Evolutionary conservation across 2,113 vertebrate genomes (phyloP), one percentile per base, ranked within the genome.

Genomic region (Megalops atlanticus): DNA sequence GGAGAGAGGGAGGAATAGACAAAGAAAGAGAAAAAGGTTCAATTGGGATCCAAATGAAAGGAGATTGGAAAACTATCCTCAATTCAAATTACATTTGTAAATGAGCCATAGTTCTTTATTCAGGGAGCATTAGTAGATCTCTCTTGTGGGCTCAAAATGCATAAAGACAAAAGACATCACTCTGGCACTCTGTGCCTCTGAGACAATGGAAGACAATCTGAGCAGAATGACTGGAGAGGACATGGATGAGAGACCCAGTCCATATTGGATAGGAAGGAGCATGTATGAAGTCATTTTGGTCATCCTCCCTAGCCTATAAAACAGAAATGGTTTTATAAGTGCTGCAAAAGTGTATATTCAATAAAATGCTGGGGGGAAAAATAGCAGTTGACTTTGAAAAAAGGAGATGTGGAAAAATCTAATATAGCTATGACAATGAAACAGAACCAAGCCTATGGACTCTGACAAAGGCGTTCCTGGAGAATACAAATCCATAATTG

Each of bases 11-110:
- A 15, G 74, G 43, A 71, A 80, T 82, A n/a, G 78, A 82, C 69
- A 74, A 84, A 78, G 80, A 82, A 75, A 85, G 87, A 92, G 90
- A 92, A 85, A 92, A 90, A 92, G 90, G 92, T 91, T 92, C 94
- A 91, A 95, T 92, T 91, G 93, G 91, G 93, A 92, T 92, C 91
- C 92, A 94, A 94, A 95, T 94, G 93, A 94, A 95, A 94, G 94
- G 91, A 95, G 95, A 94, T 92, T 95, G 95, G 93, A 94, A 94
- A 93, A 94, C 93, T 91, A 92, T 92, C 94, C 91, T 92, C 94
- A 92, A 95, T 93, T 94, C 94, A 95, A 96, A 96, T 96, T 94
- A 94, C 95, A 95, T 95, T 95, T 96, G 95, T 95, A 96, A 96
- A 96, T 95, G 95, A 96, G 93, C 91, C 95, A 91, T 94, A 93